phyloP scores from a whole-genome alignment of 2,113 vertebrate genomes.

The Carettochelys insculpta region DNA sequence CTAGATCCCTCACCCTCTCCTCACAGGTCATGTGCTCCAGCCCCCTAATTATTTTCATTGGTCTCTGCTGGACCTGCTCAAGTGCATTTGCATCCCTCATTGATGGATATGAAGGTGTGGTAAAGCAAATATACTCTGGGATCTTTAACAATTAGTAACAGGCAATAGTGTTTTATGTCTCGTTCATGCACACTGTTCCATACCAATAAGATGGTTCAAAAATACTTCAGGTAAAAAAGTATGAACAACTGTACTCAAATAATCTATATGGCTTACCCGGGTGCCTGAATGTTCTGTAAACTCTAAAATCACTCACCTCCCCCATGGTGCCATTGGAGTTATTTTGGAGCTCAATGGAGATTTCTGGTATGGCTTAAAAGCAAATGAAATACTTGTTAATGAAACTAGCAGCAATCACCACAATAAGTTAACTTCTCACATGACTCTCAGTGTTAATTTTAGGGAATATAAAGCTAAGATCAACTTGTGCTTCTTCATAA shows the following conservation, averaged over 20 bases:
- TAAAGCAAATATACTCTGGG: not conserved
- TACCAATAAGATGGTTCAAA: not conserved
- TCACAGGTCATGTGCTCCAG: too few relatives aligned
- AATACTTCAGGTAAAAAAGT: fast-evolving
- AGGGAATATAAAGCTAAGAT: too few relatives aligned
- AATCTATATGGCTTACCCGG: fast-evolving
- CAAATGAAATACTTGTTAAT: constrained; percentile 34
- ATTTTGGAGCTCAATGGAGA: constrained; percentile 42
- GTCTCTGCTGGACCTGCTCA: too few relatives aligned
- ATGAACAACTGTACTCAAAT: fast-evolving
- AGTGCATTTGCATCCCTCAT: too few relatives aligned
- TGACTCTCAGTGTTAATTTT: too few relatives aligned
- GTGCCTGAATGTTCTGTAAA: not conserved
- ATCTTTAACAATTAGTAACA: not conserved
- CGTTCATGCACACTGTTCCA: not conserved
- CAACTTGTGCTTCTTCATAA: not conserved
- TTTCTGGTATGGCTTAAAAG: constrained; percentile 73
- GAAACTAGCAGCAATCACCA: not conserved
- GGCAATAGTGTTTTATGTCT: not conserved
- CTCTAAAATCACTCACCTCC: constrained; percentile 63
- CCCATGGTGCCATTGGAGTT: not conserved
- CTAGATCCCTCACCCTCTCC: too few relatives aligned
- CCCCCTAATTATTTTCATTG: too few relatives aligned
- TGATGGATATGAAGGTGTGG: not conserved
- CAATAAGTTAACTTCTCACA: not conserved